Conservation (phyloP, 2,797 vertebrate genomes). For the Aythya fuligula region DNA sequence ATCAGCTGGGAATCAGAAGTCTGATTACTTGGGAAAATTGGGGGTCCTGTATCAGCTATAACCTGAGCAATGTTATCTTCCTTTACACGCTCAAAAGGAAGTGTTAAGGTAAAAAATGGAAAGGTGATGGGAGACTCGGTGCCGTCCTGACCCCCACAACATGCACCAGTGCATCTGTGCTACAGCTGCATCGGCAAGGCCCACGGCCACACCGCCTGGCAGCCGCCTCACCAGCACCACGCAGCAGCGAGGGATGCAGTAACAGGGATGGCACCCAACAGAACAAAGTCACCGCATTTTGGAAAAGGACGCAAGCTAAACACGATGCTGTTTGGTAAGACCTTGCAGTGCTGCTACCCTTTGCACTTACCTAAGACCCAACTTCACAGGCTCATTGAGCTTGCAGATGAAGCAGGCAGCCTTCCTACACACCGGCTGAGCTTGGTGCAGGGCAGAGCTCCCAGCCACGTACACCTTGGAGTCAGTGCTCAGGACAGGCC, state of each 20-base stretch:
- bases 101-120: neutral
- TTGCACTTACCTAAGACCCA: neutral
- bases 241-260: neutral
- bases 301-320: neutral
- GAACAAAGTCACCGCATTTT: neutral
- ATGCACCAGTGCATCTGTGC: neutral
- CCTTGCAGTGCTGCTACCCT: neutral
- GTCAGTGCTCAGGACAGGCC: neutral
- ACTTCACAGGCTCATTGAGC: neutral
- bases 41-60: rapidly evolving
- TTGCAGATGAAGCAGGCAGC: neutral
- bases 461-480: neutral
- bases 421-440: neutral
- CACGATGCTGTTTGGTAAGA: neutral
- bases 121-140: neutral
- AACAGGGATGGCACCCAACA: neutral
- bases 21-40: neutral
- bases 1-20: neutral
- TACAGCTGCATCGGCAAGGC: neutral
- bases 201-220: neutral
- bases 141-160: neutral
- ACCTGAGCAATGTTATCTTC: neutral
- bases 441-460: neutral
- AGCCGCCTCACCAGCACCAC: neutral
- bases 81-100: neutral